Percentiles rank a stretch among this genome's conserved stretches.
These are phyloP conservation scores for Clarias batrachus DNA, from an alignment of 2,113 vertebrate genomes.

Conservation along the genomic window DNA sequence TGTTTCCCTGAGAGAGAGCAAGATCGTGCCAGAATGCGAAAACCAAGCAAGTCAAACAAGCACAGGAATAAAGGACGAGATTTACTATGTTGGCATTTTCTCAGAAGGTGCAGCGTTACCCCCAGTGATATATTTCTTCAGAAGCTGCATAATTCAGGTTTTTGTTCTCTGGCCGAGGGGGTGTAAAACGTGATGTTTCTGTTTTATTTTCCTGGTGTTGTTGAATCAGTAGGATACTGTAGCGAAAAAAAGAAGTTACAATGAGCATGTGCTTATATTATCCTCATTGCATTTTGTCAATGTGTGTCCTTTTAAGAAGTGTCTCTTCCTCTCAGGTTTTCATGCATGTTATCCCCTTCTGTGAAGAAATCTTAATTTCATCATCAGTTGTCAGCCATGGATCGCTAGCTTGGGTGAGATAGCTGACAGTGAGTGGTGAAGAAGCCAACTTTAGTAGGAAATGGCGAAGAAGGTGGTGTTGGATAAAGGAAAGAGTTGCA, in stretches of 20 bases:
- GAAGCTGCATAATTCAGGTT: neutral
- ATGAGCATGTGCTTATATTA: neutral
- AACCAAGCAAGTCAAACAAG: conserved; percentile 7
- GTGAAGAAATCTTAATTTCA: neutral
- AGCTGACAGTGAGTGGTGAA: neutral
- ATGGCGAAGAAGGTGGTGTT: neutral
- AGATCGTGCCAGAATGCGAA: neutral
- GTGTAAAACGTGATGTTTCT: neutral
- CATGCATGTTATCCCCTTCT: neutral
- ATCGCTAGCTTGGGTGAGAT: neutral
- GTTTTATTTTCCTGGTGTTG: conserved; percentile 3
- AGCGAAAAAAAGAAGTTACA: neutral
- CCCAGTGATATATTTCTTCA: neutral
- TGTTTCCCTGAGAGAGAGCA: neutral
- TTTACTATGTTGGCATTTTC: conserved; percentile 19
- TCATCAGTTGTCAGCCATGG: neutral
- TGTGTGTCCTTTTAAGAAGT: neutral
- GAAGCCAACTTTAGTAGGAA: neutral
- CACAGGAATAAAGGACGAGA: conserved; percentile 10
- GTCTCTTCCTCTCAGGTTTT: neutral
- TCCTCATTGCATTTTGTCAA: neutral
- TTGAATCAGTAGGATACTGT: too few species aligned
- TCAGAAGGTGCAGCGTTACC: neutral
- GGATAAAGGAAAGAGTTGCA: conserved; percentile 2
- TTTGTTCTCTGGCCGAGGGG: conserved; percentile 1